Base-by-base conservation (phyloP, 2,888 invertebrate species). In the Phyllotreta striolata region DNA sequence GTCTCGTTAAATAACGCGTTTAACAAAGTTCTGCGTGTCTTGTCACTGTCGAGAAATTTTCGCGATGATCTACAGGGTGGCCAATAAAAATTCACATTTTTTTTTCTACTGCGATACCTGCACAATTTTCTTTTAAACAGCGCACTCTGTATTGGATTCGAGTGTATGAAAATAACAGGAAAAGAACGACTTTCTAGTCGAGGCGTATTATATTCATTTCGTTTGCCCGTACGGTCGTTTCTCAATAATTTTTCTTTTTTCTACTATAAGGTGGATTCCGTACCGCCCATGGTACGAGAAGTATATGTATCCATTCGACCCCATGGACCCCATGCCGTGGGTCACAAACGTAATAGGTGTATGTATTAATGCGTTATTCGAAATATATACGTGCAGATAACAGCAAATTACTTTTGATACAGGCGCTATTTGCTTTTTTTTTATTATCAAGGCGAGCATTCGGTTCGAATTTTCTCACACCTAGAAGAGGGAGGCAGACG, bases 271-370 rank as follows among this genome's bases (percentile, higher is more conserved):
- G 10, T 52, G 52, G 52, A 56, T 63, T 56, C 51, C 38, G 64
- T 61, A 64, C 61, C 64, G 64, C 64, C 64, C 64, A 64, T 44
- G 63, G 63, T 46, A 59, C 54, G 37, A 44, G 54, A 52, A 52
- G 38, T 24, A 24, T 52, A 52, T 52, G 52, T 52, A 52, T 52
- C 52, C 52, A 52, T 52, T 52, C 52, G 52, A 52, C 52, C 52
- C 52, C 52, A 52, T 51, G 55, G 64, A 64, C 64, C 64, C 64
- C 64, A 64, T 64, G 64, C 61, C 64, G 60, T 51, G 64, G 64
- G 64, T 64, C 64, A 64, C 55, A 64, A 62, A 52, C 56, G 64
- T 62, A 61, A 64, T 61, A 64, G 47, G 59, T 64, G 61, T 61
- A 51, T n/a, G 14, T 51, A 51, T 51, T 51, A 51, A 52, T 52